phyloP scores from a whole-genome alignment of 2,888 invertebrate genomes.

The Trichogramma dendrolimi region DNA sequence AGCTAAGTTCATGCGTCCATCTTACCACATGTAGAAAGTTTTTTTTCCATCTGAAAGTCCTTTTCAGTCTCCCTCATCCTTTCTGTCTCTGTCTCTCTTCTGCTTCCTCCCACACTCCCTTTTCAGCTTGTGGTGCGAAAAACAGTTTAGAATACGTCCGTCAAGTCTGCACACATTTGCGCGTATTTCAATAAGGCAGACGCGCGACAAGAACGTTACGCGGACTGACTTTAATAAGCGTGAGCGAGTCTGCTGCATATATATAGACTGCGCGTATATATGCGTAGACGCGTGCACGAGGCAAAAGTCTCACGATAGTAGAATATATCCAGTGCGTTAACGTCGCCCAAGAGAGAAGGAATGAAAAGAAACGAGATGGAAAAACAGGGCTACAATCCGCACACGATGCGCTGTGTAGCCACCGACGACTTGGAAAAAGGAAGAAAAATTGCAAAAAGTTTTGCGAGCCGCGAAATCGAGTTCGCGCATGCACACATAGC shows the following conservation, averaged over 20 bases:
- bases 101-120: background rate
- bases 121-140: background rate
- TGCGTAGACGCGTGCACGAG: background rate
- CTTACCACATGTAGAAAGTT: background rate
- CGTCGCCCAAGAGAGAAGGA: background rate
- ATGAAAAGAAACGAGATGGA: background rate
- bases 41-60: background rate
- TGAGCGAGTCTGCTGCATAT: background rate
- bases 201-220: background rate
- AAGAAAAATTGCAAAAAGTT: constrained; percentile 28
- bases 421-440: too few species aligned
- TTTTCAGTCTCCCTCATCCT: background rate
- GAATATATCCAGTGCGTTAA: constrained; percentile 4
- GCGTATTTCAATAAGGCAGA: background rate
- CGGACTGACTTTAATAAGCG: constrained; percentile 17
- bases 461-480: constrained; percentile 23
- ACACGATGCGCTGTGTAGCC: too few species aligned
- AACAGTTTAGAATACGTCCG: too few species aligned
- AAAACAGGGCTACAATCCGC: background rate
- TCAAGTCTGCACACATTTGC: background rate
- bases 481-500: constrained; percentile 3
- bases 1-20: background rate
- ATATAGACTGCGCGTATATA: background rate
- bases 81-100: background rate
- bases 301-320: constrained; percentile 12